These are phyloP conservation scores for Ennomos fuscantarius DNA, from an alignment of 2,888 invertebrate genomes.

Conservation along the genomic window DNA sequence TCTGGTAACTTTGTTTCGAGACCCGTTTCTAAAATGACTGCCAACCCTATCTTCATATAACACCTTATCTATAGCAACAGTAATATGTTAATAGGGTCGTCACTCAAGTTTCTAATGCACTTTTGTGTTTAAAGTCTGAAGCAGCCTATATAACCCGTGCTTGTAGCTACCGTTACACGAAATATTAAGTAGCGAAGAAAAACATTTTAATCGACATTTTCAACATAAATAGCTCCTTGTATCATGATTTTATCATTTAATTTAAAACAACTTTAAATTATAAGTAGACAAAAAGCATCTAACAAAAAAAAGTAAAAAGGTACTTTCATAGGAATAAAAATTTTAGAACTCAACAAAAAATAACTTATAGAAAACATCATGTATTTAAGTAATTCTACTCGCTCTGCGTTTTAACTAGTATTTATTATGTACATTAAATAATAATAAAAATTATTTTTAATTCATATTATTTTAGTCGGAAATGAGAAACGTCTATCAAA, in stretches of 20 bases:
- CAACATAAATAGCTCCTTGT: slow-evolving; percentile 70
- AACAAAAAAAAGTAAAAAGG: slow-evolving; percentile 73
- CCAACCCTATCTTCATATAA: slow-evolving; percentile 52
- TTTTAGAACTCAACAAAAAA: slow-evolving; percentile 76
- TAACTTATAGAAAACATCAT: slow-evolving; percentile 57
- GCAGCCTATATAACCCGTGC: slow-evolving; percentile 72
- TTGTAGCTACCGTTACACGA: slow-evolving; percentile 59
- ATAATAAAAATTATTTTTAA: slow-evolving; percentile 17
- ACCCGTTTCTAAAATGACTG: slow-evolving; percentile 71
- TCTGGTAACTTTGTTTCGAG: slow-evolving; percentile 81
- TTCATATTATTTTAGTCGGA: slow-evolving; percentile 2
- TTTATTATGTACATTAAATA: slow-evolving; percentile 29
- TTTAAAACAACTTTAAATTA: slow-evolving; percentile 56
- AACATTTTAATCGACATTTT: slow-evolving; percentile 53
- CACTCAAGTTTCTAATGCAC: slow-evolving; percentile 48
- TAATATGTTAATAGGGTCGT: slow-evolving; percentile 49
- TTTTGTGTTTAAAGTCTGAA: slow-evolving; percentile 54
- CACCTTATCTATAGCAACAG: slow-evolving; percentile 22
- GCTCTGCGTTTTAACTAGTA: slow-evolving; percentile 66
- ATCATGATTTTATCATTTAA: slow-evolving; percentile 73
- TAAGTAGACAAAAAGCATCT: slow-evolving; percentile 64
- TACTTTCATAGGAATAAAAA: slow-evolving; percentile 81
- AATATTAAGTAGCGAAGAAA: slow-evolving; percentile 63
- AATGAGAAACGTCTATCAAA: slow-evolving; percentile 17
- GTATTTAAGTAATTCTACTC: slow-evolving; percentile 55